A percentile compares a stretch with the other conserved stretches of the same genome.
Evolutionary conservation across 2,888 invertebrate species (phyloP).

Genomic region (Drosophila quinaria): DNA sequence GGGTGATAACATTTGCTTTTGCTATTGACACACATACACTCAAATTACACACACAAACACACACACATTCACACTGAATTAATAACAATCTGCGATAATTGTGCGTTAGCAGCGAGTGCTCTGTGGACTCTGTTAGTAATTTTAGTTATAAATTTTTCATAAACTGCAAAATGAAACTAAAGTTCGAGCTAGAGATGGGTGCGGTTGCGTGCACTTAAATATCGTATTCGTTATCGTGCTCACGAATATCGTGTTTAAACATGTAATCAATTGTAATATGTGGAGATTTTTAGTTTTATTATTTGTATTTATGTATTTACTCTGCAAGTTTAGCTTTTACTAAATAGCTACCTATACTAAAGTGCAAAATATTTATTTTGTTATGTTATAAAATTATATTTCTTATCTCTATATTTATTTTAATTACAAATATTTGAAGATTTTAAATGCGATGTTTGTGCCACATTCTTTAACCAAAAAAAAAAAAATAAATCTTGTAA

Average conservation of each 20-base stretch:
- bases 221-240: not conserved
- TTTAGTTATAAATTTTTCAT: conserved; percentile 59
- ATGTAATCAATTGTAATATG: not conserved
- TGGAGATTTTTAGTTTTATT: not conserved
- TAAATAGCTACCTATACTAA: too few relatives aligned
- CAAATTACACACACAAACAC: conserved; percentile 1
- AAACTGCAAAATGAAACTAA: conserved; percentile 42
- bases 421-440: too few relatives aligned
- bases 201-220: not conserved
- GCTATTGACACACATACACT: conserved; percentile 10
- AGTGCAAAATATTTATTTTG: too few relatives aligned
- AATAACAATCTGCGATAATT: conserved; percentile 41
- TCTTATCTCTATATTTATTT: too few relatives aligned
- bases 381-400: too few relatives aligned
- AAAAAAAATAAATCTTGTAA: not conserved
- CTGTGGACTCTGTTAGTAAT: conserved; percentile 53
- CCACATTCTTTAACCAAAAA: too few relatives aligned
- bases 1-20: conserved; percentile 19
- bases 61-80: conserved; percentile 1
- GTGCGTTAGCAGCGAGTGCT: conserved; percentile 52
- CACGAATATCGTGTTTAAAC: not conserved
- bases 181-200: conserved; percentile 40
- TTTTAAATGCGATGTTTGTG: too few relatives aligned
- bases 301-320: not conserved
- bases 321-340: too few relatives aligned